Evolutionary conservation across 2,888 invertebrate genomes (phyloP).

Genomic region (Heliconius sara): DNA sequence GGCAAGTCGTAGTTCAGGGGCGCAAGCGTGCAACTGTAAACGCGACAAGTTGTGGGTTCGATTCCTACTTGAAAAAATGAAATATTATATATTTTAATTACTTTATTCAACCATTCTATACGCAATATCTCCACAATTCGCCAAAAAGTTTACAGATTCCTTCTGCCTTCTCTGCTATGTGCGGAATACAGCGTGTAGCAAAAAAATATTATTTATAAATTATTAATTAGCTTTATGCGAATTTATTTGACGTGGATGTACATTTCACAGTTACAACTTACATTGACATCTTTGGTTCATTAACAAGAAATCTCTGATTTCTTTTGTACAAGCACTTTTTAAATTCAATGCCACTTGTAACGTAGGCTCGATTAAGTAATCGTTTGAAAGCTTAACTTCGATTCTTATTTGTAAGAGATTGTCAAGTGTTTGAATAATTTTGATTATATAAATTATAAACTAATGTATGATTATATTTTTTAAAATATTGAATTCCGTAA

Average conservation of each 20-base stretch:
- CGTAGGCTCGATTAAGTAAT: slow-evolving; percentile 23
- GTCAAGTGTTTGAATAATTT: neutral
- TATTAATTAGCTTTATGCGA: neutral
- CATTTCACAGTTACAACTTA: neutral
- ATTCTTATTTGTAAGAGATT: slow-evolving; percentile 2
- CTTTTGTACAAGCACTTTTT: neutral
- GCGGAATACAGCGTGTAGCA: no score
- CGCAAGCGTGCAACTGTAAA: no score
- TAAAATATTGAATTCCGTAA: neutral
- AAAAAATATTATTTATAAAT: no score
- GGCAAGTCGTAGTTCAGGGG: no score
- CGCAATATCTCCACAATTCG: no score
- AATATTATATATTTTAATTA: no score
- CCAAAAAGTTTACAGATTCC: no score
- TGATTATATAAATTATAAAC: neutral
- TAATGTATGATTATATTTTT: neutral
- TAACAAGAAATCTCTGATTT: neutral
- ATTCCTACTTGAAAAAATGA: no score
- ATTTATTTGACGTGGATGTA: neutral
- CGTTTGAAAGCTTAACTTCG: slow-evolving; percentile 2
- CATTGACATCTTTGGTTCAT: neutral
- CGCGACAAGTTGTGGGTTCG: no score
- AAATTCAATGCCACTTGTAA: slow-evolving; percentile 7
- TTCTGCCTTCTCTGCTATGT: no score
- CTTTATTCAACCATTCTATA: no score